These are phyloP conservation scores for Drosophila tropicalis DNA, from an alignment of 1,140 invertebrate genomes.

Conservation along the genomic window DNA sequence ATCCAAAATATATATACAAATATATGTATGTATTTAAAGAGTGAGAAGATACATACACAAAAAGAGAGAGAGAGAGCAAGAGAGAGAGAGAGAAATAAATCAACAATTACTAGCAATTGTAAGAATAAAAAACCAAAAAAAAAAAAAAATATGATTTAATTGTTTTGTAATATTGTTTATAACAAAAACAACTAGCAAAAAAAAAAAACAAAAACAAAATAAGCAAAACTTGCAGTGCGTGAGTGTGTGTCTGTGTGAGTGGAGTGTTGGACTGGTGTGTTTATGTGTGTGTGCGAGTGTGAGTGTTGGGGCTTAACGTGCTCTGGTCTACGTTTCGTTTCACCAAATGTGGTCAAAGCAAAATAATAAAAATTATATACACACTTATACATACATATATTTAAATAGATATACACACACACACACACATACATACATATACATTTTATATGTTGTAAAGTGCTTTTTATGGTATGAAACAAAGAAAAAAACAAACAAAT, in stretches of 20 bases:
- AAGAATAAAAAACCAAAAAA: conserved; percentile 38
- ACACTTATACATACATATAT: conserved; percentile 20
- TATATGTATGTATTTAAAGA: neutral
- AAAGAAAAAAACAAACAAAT: conserved; percentile 32
- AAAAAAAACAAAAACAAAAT: neutral
- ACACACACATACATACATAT: conserved; percentile 15
- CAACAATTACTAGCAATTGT: conserved; percentile 49
- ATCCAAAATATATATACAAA: conserved; percentile 41
- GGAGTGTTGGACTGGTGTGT: conserved; percentile 29
- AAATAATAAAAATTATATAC: conserved; percentile 62
- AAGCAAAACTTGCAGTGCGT: conserved; percentile 57
- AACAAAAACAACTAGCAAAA: neutral
- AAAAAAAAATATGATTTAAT: conserved; percentile 28
- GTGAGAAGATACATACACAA: neutral
- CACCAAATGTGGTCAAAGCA: conserved; percentile 76
- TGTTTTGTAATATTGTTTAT: conserved; percentile 38
- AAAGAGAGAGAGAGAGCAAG: neutral
- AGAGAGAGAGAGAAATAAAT: neutral
- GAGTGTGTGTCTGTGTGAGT: conserved; percentile 43
- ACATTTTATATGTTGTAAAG: conserved; percentile 52
- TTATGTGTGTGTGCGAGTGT: conserved; percentile 36
- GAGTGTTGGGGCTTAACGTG: conserved; percentile 55
- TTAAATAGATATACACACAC: conserved; percentile 24
- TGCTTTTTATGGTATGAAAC: conserved; percentile 70
- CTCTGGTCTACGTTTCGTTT: conserved; percentile 47